These are phyloP conservation scores for Phasia obesa DNA, from an alignment of 2,888 invertebrate species.

Conservation along the genomic window DNA sequence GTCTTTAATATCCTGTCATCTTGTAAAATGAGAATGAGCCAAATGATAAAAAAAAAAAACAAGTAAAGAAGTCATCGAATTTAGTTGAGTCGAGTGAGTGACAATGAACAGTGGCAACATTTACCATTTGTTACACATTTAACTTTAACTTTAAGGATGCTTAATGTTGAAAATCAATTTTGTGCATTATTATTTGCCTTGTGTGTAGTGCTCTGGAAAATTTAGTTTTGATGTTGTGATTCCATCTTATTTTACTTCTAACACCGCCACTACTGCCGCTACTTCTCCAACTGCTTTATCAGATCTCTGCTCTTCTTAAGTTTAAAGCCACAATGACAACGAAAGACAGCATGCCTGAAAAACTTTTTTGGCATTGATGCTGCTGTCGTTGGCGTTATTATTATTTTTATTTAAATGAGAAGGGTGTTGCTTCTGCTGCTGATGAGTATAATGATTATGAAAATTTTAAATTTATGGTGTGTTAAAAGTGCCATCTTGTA, in stretches of 20 bases:
- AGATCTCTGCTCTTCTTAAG: too few relatives aligned
- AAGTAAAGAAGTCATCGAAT: conserved; percentile 45
- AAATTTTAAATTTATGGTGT: conserved; percentile 62
- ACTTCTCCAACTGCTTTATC: conserved; percentile 16
- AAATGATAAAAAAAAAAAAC: conserved; percentile 4
- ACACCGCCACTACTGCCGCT: conserved; percentile 6
- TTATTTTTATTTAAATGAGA: background rate
- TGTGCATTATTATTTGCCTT: conserved; percentile 80
- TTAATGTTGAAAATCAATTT: conserved; percentile 80
- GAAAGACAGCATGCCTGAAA: conserved; percentile 30
- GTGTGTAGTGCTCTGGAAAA: conserved; percentile 81
- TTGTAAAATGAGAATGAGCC: conserved; percentile 18
- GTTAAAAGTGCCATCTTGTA: conserved; percentile 45
- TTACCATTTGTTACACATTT: conserved; percentile 65
- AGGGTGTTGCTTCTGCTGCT: conserved; percentile 20
- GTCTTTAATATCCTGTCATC: conserved; percentile 70
- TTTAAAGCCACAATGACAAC: conserved; percentile 53
- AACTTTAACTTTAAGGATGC: conserved; percentile 71
- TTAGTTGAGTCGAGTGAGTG: conserved; percentile 60
- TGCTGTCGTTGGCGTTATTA: conserved; percentile 21
- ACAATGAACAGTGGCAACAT: conserved; percentile 61
- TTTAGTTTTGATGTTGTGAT: conserved; percentile 73
- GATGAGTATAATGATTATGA: conserved; percentile 55
- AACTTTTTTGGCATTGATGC: conserved; percentile 41
- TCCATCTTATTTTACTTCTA: conserved; percentile 54